Evolutionary conservation across 2,888 invertebrate species (phyloP).

Genomic region (Strigamia transsilvanica): DNA sequence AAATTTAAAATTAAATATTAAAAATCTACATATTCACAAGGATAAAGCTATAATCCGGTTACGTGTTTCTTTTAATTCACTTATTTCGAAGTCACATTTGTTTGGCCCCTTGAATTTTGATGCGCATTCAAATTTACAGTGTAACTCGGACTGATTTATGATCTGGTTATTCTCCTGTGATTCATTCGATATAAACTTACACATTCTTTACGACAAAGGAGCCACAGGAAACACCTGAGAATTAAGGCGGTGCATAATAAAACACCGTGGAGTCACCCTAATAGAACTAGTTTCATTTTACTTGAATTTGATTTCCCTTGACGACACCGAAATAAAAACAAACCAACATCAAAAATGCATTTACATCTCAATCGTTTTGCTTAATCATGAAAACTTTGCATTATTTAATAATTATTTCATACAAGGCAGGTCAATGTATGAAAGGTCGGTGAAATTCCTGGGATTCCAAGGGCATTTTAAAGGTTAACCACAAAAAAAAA

Average conservation of each 20-base stretch:
- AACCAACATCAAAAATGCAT: not conserved
- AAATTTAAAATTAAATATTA: not conserved
- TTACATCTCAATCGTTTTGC: not conserved
- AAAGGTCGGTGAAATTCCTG: not conserved
- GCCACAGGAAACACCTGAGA: conserved; percentile 9
- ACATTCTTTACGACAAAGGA: not conserved
- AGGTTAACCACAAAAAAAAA: not conserved
- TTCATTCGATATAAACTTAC: not conserved
- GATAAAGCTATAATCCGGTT: too few species aligned
- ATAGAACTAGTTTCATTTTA: not conserved
- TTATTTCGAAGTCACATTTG: too few species aligned
- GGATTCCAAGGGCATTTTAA: not conserved
- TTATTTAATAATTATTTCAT: not conserved
- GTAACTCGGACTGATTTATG: not conserved
- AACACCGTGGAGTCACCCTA: not conserved
- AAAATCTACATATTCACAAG: not conserved
- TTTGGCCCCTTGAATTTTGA: conserved; percentile 6
- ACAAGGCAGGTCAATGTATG: not conserved
- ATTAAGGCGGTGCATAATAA: conserved; percentile 1
- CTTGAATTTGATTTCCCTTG: not conserved
- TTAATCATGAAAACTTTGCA: not conserved
- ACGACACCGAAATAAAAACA: not conserved
- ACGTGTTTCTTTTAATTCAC: too few species aligned
- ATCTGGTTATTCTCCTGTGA: not conserved
- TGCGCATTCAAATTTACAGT: not conserved